These are phyloP conservation scores for Meriones unguiculatus DNA, from an alignment of 2,113 vertebrate species.

Conservation along the genomic window DNA sequence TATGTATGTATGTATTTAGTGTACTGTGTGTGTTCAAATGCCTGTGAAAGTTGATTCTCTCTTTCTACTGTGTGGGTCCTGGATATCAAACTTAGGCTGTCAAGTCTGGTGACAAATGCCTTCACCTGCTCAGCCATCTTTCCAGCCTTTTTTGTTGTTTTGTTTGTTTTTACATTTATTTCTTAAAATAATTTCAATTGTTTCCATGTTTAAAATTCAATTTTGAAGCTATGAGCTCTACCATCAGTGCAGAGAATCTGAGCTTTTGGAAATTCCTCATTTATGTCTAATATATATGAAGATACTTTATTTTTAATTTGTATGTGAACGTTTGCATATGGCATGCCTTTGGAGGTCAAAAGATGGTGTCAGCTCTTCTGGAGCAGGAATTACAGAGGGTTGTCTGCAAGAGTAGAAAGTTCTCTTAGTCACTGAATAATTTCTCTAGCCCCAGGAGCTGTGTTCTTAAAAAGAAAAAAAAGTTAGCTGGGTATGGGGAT, in stretches of 20 bases:
- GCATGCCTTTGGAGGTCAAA: neutral
- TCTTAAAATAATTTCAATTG: constrained; percentile 16
- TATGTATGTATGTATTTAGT: neutral
- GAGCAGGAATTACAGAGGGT: neutral
- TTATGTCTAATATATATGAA: constrained; percentile 30
- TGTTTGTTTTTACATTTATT: neutral
- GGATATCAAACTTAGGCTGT: neutral
- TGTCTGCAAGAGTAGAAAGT: too few relatives aligned
- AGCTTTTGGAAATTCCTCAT: neutral
- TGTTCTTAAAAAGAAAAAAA: constrained; percentile 29
- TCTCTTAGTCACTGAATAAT: neutral
- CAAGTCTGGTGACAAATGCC: neutral
- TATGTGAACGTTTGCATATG: neutral
- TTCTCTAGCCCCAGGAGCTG: neutral
- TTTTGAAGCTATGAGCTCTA: neutral
- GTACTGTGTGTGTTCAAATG: neutral
- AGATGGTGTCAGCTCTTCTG: neutral
- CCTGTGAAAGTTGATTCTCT: neutral
- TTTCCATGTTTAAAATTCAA: constrained; percentile 48
- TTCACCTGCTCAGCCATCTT: neutral
- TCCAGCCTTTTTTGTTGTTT: neutral
- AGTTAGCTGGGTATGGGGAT: neutral
- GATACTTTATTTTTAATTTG: neutral
- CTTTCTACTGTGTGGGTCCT: neutral
- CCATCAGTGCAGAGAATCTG: neutral